phyloP scores from a whole-genome alignment of 2,888 invertebrate species.

The Galerucella pusilla region DNA sequence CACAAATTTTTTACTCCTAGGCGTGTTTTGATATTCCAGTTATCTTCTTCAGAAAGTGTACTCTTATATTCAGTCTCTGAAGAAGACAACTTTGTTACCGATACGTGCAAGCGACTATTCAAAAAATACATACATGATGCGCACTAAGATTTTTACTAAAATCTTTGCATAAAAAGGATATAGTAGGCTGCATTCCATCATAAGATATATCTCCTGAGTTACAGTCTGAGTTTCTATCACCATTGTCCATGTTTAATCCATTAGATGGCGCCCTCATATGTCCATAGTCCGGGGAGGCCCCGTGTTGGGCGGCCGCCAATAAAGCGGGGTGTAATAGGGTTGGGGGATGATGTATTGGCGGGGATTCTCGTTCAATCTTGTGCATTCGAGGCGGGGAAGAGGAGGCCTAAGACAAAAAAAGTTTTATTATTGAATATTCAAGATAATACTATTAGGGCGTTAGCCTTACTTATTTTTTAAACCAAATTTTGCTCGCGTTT shows the following conservation, averaged over 20 bases:
- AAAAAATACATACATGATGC: slow-evolving; percentile 55
- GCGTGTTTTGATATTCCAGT: no score
- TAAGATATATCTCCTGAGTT: slow-evolving; percentile 91
- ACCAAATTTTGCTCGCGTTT: no score
- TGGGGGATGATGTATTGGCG: slow-evolving; percentile 86
- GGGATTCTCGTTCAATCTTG: slow-evolving; percentile 82
- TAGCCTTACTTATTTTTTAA: no score
- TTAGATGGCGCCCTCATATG: slow-evolving; percentile 71
- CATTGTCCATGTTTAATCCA: slow-evolving; percentile 78
- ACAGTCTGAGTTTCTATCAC: slow-evolving; percentile 89
- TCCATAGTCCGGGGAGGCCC: slow-evolving; percentile 83
- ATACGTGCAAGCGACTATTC: background rate
- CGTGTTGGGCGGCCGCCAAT: slow-evolving; percentile 84
- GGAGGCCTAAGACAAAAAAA: slow-evolving; percentile 60
- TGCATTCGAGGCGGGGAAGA: slow-evolving; percentile 75
- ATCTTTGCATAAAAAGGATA: slow-evolving; percentile 85
- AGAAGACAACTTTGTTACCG: no score
- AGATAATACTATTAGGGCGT: no score
- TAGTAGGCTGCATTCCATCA: slow-evolving; percentile 94
- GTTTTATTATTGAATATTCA: no score
- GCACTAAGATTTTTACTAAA: slow-evolving; percentile 59
- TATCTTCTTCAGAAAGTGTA: no score
- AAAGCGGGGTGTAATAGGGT: slow-evolving; percentile 88
- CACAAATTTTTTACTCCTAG: no score
- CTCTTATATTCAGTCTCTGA: no score